Conservation (phyloP, 2,797 vertebrate species). For the Picus viridis region DNA sequence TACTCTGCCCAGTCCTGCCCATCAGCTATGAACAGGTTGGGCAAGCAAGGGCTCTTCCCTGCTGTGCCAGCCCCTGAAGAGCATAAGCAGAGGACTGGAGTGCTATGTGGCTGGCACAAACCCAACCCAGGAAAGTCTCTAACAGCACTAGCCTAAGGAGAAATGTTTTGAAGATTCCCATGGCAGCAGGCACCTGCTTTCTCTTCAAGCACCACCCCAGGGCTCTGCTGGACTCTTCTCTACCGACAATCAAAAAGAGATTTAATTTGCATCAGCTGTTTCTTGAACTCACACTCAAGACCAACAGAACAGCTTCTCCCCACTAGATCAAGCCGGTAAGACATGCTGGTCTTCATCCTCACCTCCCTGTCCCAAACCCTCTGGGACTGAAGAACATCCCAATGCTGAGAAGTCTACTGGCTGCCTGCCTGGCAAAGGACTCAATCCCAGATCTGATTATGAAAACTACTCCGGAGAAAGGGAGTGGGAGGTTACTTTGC, state of each 20-base stretch:
- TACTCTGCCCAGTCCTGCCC: rapidly evolving
- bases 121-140: not conserved
- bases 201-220: not conserved
- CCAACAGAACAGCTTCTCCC: rapidly evolving
- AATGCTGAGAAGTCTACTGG: not conserved
- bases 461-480: rapidly evolving
- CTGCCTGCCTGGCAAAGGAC: not conserved
- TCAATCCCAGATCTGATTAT: rapidly evolving
- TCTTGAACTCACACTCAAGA: not conserved
- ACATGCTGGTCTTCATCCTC: not conserved
- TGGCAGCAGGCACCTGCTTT: not conserved
- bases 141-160: not conserved
- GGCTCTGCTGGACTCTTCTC: not conserved
- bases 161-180: not conserved
- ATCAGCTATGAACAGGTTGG: not conserved
- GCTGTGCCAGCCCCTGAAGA: not conserved
- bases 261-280: not conserved
- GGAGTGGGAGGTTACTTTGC: not conserved
- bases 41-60: not conserved
- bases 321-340: not conserved
- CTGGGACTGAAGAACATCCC: not conserved
- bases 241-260: rapidly evolving
- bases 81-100: not conserved
- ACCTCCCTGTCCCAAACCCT: rapidly evolving
- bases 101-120: rapidly evolving